Base-by-base conservation (phyloP, 2,113 vertebrate genomes). In the Gorsachius goisagi region DNA sequence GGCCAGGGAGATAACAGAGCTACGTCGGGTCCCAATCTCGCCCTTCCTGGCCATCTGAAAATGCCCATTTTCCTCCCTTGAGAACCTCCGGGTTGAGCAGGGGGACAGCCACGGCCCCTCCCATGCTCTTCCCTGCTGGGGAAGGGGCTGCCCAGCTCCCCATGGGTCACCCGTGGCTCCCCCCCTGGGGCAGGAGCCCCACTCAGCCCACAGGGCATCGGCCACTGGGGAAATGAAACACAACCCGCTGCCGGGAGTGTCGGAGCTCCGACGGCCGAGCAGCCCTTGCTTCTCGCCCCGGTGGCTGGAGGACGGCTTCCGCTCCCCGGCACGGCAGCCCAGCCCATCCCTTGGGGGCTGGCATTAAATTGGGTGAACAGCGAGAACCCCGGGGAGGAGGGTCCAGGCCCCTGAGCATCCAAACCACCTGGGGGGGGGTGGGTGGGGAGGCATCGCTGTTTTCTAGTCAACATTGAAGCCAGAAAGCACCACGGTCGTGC, bases 401-500 rank as follows among this genome's bases (percentile, higher is more conserved):
- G 11, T 67, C 66, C 17, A 2, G 49, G n/a, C n/a, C 58, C 58
- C 39, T 37, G 30, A 81, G 69, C 82, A 62, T 18, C 77, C 63
- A 45, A 72, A 71, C 2, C 35, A 14, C 52, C 41, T 44, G 41
- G 41, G 15, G 15, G 5, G 41, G 41, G 41, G 41, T 39, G 39
- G 39, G 37, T 39, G 11, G 39, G 39, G 39, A 41, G 13, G 5
- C 4, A 8, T 20, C 1, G 1, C 18, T 15, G 9, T 32, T 62
- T n/a, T 12, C 35, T 32, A 4, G n/a, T 2, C 5, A 39, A 11
- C 3, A 0, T 3, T 1, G 8, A 32, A 35, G 35, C 3, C 5
- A 3, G 55, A 44, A 32, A 27, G 9, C 1, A 4, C 8, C 4
- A 5, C 0, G 0, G 26, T 41, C 1, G 5, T 18, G 7, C 10